These are phyloP conservation scores for Psittacula derbiana DNA, from an alignment of 2,797 vertebrate genomes.

Conservation along the genomic window DNA sequence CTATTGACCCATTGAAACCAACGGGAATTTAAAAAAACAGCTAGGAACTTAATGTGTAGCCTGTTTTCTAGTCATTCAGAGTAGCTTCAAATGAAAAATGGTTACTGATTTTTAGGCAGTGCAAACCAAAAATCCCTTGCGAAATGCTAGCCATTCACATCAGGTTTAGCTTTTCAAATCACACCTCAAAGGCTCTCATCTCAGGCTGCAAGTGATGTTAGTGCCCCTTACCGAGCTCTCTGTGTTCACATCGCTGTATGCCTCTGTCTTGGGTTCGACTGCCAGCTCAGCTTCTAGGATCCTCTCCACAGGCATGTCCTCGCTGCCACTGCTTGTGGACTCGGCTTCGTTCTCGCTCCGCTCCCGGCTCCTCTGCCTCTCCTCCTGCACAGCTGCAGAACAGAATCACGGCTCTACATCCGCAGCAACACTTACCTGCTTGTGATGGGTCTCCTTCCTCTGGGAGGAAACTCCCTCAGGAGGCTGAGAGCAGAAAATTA, in stretches of 20 bases:
- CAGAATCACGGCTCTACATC: background rate
- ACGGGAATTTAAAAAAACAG: background rate
- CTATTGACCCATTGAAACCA: background rate
- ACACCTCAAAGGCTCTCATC: background rate
- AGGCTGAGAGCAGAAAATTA: background rate
- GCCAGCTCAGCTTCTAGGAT: constrained; percentile 95
- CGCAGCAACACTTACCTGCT: background rate
- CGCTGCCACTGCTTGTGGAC: constrained; percentile 81
- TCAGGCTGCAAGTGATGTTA: background rate
- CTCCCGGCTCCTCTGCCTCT: constrained; percentile 92
- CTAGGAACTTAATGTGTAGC: background rate
- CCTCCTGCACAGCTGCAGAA: constrained; percentile 90
- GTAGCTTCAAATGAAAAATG: background rate
- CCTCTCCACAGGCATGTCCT: constrained; percentile 96
- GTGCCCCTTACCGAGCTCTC: constrained; percentile 85
- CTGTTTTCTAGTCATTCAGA: background rate
- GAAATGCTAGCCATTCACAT: background rate
- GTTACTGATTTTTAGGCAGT: background rate
- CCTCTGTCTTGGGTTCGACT: constrained; percentile 92
- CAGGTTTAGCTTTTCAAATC: background rate
- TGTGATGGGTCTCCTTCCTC: background rate
- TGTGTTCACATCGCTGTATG: constrained; percentile 80
- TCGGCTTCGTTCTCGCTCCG: constrained; percentile 88
- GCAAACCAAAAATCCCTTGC: background rate
- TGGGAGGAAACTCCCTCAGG: background rate